A percentile compares a stretch with the other conserved stretches of the same genome.
These are phyloP conservation scores for Sebastiscus tertius DNA, from an alignment of 2,797 vertebrate genomes.

Conservation along the genomic window DNA sequence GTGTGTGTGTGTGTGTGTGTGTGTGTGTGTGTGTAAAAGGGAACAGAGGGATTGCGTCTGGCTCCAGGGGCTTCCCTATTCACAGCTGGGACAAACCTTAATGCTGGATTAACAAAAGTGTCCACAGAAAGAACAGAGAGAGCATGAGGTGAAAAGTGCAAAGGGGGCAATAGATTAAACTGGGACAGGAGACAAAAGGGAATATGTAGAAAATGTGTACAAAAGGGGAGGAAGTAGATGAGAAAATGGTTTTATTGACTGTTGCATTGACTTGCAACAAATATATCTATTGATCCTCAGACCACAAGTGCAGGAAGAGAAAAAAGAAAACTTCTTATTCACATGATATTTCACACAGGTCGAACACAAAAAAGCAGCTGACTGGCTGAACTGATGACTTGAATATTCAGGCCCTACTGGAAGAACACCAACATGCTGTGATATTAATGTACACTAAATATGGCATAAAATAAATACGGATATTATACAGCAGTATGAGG, in stretches of 20 bases:
- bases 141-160: slow-evolving; percentile 5
- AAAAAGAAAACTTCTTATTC: background rate
- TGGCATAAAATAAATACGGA: background rate
- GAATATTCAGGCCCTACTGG: background rate
- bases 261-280: background rate
- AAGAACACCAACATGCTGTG: background rate
- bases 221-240: background rate
- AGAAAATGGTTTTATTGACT: background rate
- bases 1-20: background rate
- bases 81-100: slow-evolving; percentile 63
- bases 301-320: background rate
- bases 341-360: background rate
- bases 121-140: slow-evolving; percentile 14
- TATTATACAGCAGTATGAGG: background rate
- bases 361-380: background rate
- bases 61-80: slow-evolving; percentile 62
- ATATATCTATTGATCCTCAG: background rate
- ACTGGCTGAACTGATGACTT: background rate
- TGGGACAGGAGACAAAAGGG: slow-evolving; percentile 1
- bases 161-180: slow-evolving; percentile 4
- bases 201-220: background rate
- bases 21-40: slow-evolving; percentile 10
- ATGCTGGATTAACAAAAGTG: slow-evolving; percentile 61
- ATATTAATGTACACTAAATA: background rate
- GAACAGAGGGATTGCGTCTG: slow-evolving; percentile 52